Evolutionary conservation across 2,797 vertebrate species (phyloP).

Genomic region (Typhlichthys eigenmanni): DNA sequence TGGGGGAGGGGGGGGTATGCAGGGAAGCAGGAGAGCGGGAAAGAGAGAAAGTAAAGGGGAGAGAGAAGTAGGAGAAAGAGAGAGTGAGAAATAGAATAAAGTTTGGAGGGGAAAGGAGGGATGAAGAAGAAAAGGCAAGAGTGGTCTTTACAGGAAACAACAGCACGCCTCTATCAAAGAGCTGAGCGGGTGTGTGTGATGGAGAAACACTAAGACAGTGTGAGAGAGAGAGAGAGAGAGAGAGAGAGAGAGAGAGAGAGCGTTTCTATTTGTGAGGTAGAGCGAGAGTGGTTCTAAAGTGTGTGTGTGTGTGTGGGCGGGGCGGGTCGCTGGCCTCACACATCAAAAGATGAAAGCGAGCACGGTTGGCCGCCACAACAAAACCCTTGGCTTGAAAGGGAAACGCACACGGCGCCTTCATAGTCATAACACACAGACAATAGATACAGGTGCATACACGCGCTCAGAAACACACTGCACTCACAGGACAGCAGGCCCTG

Average conservation of each 20-base stretch:
- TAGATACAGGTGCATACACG: conserved; percentile 38
- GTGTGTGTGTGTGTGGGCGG: conserved; percentile 23
- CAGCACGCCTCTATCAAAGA: conserved; percentile 69
- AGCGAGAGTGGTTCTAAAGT: conserved; percentile 19
- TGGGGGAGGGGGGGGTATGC: neutral
- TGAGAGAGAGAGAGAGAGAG: conserved; percentile 42
- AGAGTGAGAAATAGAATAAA: neutral
- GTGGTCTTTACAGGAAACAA: conserved; percentile 53
- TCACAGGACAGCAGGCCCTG: neutral
- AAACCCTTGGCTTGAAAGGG: conserved; percentile 59
- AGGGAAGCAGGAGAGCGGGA: neutral
- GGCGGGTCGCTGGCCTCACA: conserved; percentile 53
- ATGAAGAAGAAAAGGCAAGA: conserved; percentile 12
- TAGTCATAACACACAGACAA: conserved; percentile 43
- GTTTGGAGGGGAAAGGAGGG: conserved; percentile 27
- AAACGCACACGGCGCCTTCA: conserved; percentile 28
- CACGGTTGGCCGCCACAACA: conserved; percentile 54
- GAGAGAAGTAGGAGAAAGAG: neutral
- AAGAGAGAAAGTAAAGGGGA: no score
- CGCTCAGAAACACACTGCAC: conserved; percentile 8
- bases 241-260: conserved; percentile 21
- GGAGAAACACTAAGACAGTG: conserved; percentile 6
- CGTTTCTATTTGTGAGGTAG: conserved; percentile 19
- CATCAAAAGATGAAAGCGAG: conserved; percentile 68
- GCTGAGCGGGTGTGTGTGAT: conserved; percentile 51